Base-by-base conservation (phyloP, 1,140 invertebrate species). In the Apis cerana region DNA sequence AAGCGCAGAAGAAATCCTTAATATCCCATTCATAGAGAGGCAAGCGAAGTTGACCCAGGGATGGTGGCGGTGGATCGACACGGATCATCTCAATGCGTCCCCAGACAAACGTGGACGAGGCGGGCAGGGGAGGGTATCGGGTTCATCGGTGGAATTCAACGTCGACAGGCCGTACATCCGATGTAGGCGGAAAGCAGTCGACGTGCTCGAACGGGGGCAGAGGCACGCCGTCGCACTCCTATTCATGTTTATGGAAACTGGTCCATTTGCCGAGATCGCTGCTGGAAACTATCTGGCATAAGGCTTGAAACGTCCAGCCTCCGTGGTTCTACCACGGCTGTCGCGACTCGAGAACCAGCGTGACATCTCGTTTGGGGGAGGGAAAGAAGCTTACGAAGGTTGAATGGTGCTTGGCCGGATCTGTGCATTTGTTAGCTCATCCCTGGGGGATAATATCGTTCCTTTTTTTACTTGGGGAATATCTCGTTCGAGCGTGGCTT, bases 211-310 rank as follows among this genome's bases (percentile, higher is more conserved):
- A 82, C 85, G 75, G 79, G 79, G 78, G 82, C 85, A 82, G 61
- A 43, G 68, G 69, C 86, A 71, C 75, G 33, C 74, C 76, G 80
- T 78, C 27, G 27, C 27, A 27, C 27, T 27, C 15, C 86, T 82
- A 88, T 88, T 88, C 87, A 88, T 88, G 86, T 88, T 88, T 88
- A 88, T 88, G 87, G 87, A 88, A 88, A 84, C 87, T 62, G 87
- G 86, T 88, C 86, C 87, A 88, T 88, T 88, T 88, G 77, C 87
- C 17, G 56, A 74, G 83, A 85, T 88, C 86, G 83, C 77, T 78
- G 77, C 54, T 88, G 86, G 86, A 85, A 88, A 88, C 87, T 85
- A 88, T 65, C 84, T 68, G 72, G 86, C 80, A 85, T 88, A 82
- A 88, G 87, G 80, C 83, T 88, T 88, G 80, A 88, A 77, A 76